Base-by-base conservation (phyloP, 2,113 vertebrate genomes). In the Myxocyprinus asiaticus region DNA sequence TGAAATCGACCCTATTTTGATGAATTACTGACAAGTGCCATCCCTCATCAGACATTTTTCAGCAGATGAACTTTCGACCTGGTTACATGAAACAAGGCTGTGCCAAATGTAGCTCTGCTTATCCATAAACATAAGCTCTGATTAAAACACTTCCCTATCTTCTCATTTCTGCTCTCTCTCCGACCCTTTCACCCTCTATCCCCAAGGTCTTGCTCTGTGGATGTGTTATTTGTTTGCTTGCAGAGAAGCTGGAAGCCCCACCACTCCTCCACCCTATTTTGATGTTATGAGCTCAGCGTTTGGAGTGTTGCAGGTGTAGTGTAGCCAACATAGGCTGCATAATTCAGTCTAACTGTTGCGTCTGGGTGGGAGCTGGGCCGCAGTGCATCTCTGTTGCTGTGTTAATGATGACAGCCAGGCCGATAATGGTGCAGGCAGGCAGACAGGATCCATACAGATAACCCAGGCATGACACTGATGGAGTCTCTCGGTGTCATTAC, bases 391-490 rank as follows among this genome's bases (percentile, higher is more conserved):
- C 88, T 87, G 89, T 84, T 81, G 86, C 69, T 83, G 86, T 83
- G 6, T 79, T 89, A 91, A 91, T 92, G 88, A 92, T 88, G 87
- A 88, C 87, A 87, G 85, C 86, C 81, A 65, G 86, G 85, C 86
- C 81, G 67, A 86, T 89, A 91, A 89, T 88, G 88, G 87, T 81
- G 85, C 84, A 79, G 67, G 74, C 83, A 82, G 81, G 85, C 85
- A 88, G 86, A 88, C 86, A 64, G 85, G 81, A 86, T 91, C 87
- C 87, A 87, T 90, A 89, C 82, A 90, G 87, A 91, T 90, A 87
- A 90, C 87, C 87, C 86, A 77, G 87, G 87, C 82, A 88, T 85
- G 88, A 88, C 86, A 87, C 83, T 88, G 89, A 85, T 80, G 82
- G 85, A 86, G 88, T 88, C 88, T 88, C 85, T 90, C 86, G 78